Percentiles rank a stretch among this genome's conserved stretches.
Evolutionary conservation across 2,113 vertebrate genomes (phyloP).

Genomic region (Macroglossus sobrinus): DNA sequence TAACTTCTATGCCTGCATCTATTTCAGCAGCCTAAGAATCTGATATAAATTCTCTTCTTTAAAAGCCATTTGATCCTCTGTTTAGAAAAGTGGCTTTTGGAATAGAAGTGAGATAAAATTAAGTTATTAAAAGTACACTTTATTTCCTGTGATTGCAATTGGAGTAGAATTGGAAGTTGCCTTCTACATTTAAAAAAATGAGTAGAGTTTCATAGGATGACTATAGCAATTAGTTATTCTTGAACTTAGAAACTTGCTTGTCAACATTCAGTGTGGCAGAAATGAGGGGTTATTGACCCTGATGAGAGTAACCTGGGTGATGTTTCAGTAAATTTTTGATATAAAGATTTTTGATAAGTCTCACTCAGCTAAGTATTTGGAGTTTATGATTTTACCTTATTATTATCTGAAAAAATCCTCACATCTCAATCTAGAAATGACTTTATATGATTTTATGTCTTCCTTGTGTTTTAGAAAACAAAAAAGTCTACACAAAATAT

Average conservation of each 20-base stretch:
- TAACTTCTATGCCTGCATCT: not conserved
- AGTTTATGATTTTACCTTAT: not conserved
- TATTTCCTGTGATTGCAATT: not conserved
- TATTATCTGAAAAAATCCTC: not conserved
- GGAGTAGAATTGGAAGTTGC: not conserved
- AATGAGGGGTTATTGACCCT: not conserved
- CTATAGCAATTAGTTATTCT: not conserved
- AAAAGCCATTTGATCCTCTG: not conserved
- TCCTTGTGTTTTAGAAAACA: not conserved
- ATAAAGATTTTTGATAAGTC: not conserved
- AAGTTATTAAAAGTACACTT: conserved; percentile 3
- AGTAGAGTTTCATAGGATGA: not conserved
- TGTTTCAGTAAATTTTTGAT: not conserved
- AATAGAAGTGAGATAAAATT: not conserved
- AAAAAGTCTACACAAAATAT: not conserved
- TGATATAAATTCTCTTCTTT: conserved; percentile 7
- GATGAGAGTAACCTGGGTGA: not conserved
- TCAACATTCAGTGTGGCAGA: not conserved
- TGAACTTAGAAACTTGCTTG: not conserved
- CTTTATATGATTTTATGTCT: not conserved
- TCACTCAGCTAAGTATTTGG: not conserved
- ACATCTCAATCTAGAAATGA: not conserved
- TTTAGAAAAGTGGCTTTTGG: not conserved
- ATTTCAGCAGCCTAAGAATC: not conserved
- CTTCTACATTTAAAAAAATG: not conserved